Percentiles rank a stretch among this genome's conserved stretches.
These are phyloP conservation scores for Pempheris klunzingeri DNA, from an alignment of 2,797 vertebrate genomes.

Conservation along the genomic window DNA sequence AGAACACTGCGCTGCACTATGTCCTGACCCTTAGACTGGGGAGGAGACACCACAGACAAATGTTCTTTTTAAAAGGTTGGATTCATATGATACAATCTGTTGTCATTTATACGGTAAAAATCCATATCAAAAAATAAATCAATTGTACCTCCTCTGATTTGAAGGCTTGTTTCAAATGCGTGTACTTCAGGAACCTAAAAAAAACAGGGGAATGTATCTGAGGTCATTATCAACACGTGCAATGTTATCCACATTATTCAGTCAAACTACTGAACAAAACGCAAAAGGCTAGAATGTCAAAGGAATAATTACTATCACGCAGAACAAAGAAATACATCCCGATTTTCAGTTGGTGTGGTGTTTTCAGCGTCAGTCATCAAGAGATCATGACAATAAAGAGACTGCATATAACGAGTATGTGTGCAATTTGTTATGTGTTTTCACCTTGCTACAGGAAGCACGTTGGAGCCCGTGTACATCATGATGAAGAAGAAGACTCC, in stretches of 20 bases:
- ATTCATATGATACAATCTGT: not conserved
- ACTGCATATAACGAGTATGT: too few relatives aligned
- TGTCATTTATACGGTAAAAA: not conserved
- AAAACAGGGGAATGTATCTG: constrained; percentile 29
- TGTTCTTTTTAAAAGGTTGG: constrained; percentile 1
- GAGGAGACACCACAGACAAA: not conserved
- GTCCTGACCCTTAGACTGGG: constrained; percentile 94
- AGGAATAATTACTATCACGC: not conserved
- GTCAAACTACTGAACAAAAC: not conserved
- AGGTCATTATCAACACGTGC: not conserved
- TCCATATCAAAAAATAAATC: not conserved
- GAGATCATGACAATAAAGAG: not conserved
- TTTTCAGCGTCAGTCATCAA: too few relatives aligned
- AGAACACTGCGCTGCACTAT: constrained; percentile 97
- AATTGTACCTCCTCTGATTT: constrained; percentile 95
- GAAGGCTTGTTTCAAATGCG: constrained; percentile 98
- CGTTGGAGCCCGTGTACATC: constrained; percentile 99
- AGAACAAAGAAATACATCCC: not conserved
- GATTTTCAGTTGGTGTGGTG: not conserved
- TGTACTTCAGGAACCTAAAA: constrained; percentile 96
- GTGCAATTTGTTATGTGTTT: constrained; percentile 19
- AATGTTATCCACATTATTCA: not conserved
- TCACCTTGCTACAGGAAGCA: constrained; percentile 97
- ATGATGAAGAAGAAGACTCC: constrained; percentile 99
- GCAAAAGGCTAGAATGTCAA: not conserved